Evolutionary conservation across 1,140 invertebrate species (phyloP).

Genomic region (Reticulitermes speratus): DNA sequence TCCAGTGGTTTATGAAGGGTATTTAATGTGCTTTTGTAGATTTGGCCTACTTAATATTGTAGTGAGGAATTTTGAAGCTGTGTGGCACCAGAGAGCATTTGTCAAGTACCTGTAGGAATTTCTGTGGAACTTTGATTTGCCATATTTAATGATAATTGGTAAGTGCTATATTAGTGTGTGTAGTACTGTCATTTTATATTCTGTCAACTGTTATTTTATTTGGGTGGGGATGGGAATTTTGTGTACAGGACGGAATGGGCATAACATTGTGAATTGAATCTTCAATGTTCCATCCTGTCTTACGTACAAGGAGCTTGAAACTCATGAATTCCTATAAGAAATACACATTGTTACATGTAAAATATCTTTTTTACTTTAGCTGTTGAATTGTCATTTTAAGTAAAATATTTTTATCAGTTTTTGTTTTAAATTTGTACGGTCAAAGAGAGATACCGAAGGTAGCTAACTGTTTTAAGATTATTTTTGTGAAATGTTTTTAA

Average conservation of each 20-base stretch:
- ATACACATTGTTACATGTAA: background rate
- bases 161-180: background rate
- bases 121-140: background rate
- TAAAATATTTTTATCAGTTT: background rate
- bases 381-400: background rate
- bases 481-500: background rate
- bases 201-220: background rate
- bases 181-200: background rate
- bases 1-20: background rate
- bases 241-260: background rate
- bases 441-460: background rate
- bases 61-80: background rate
- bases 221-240: background rate
- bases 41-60: background rate
- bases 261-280: background rate
- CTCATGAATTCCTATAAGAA: background rate
- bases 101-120: background rate
- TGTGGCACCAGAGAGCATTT: background rate
- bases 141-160: background rate
- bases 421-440: background rate
- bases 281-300: background rate
- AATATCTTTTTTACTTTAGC: background rate
- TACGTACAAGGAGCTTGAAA: background rate
- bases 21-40: background rate
- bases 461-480: background rate